These are phyloP conservation scores for Hyla sarda DNA, from an alignment of 2,113 vertebrate species.

Conservation along the genomic window DNA sequence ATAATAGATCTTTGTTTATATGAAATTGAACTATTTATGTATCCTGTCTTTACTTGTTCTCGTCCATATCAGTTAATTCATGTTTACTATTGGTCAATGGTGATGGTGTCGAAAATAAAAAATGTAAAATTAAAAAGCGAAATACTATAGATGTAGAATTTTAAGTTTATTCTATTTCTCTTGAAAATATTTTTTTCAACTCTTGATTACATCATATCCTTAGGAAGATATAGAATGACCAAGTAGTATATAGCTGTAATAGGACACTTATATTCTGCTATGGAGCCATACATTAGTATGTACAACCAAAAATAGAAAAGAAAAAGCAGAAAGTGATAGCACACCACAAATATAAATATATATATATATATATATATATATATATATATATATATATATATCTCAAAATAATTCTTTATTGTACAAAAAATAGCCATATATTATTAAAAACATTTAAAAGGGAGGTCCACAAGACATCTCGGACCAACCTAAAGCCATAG, in stretches of 20 bases:
- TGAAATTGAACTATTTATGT: constrained; percentile 6
- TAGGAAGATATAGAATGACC: neutral
- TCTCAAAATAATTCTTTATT: too few species aligned
- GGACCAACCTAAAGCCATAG: too few species aligned
- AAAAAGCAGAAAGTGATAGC: too few species aligned
- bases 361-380: too few species aligned
- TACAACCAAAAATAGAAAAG: too few species aligned
- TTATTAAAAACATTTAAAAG: too few species aligned
- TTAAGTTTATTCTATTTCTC: neutral
- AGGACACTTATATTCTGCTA: neutral
- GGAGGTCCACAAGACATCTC: too few species aligned
- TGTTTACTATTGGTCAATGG: neutral
- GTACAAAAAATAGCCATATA: too few species aligned
- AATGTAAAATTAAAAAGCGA: neutral
- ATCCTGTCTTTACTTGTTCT: neutral
- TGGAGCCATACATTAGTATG: neutral
- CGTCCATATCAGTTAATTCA: neutral
- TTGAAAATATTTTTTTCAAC: too few species aligned
- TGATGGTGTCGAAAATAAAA: neutral
- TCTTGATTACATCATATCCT: neutral
- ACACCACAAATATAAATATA: too few species aligned
- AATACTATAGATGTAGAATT: too few species aligned
- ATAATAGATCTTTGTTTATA: neutral
- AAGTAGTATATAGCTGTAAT: neutral
- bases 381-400: too few species aligned